Conservation (phyloP, 2,797 vertebrate genomes). For the Ctenopoma multispine region DNA sequence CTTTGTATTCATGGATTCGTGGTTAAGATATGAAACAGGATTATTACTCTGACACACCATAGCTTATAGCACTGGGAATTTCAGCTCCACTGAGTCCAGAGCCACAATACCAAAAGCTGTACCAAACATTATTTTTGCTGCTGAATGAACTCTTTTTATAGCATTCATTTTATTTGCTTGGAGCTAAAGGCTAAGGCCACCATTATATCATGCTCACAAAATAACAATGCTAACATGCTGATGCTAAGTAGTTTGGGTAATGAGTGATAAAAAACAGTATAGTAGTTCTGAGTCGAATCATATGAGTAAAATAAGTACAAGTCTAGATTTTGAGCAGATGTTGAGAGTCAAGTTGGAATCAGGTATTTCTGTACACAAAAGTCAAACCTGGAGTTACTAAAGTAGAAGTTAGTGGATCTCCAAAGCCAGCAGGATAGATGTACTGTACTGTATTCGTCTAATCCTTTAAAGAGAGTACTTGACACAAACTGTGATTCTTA, state of each 20-base stretch:
- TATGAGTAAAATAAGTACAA: no score
- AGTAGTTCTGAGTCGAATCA: no score
- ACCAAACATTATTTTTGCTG: not conserved
- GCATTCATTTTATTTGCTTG: not conserved
- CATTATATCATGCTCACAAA: not conserved
- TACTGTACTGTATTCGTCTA: not conserved
- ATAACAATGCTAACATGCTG: not conserved
- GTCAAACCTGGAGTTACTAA: not conserved
- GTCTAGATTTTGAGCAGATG: no score
- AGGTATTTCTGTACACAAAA: not conserved
- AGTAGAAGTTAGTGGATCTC: no score
- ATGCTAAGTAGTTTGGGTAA: no score
- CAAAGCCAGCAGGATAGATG: not conserved
- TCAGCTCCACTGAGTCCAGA: slow-evolving; percentile 11
- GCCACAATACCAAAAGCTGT: not conserved
- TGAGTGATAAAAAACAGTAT: no score
- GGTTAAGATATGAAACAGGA: slow-evolving; percentile 68
- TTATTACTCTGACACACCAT: slow-evolving; percentile 71
- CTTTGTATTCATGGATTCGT: slow-evolving; percentile 75
- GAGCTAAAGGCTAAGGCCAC: not conserved
- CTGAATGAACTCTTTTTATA: not conserved
- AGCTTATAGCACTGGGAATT: slow-evolving; percentile 54
- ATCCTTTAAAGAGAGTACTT: not conserved
- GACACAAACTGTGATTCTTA: not conserved
- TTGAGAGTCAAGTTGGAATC: not conserved